Evolutionary conservation across 2,113 vertebrate genomes (phyloP).

Genomic region (Sus scrofa): DNA sequence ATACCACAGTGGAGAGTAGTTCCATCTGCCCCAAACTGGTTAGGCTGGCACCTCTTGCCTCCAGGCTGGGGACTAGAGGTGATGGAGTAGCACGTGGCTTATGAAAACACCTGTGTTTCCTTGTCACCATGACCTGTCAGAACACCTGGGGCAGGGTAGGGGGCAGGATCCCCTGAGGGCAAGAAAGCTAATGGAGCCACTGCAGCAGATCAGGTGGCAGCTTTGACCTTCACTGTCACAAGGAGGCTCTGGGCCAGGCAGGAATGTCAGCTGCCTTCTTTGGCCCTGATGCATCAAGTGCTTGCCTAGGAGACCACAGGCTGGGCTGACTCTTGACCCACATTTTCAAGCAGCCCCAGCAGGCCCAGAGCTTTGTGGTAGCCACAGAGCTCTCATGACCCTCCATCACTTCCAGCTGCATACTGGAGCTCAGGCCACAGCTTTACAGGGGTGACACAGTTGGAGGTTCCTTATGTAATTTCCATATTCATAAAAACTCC

Average conservation of each 20-base stretch:
- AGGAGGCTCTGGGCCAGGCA: constrained; percentile 45
- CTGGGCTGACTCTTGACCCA: neutral
- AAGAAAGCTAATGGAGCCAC: constrained; percentile 47
- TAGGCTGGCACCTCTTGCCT: constrained; percentile 65
- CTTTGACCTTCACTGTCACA: constrained; percentile 70
- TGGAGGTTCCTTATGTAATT: neutral
- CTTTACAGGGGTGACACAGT: neutral
- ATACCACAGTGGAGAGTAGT: neutral
- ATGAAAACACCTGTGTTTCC: constrained; percentile 44
- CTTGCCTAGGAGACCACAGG: constrained; percentile 36
- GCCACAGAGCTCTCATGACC: neutral
- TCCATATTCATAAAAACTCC: constrained; percentile 1
- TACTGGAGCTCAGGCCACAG: neutral
- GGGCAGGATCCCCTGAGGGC: neutral
- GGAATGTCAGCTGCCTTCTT: constrained; percentile 66
- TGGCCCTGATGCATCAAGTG: constrained; percentile 23
- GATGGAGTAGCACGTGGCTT: neutral
- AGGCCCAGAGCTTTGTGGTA: neutral
- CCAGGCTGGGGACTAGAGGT: constrained; percentile 20
- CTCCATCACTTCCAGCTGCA: neutral
- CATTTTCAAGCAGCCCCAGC: constrained; percentile 35
- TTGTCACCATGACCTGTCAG: constrained; percentile 61
- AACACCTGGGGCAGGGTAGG: constrained; percentile 48
- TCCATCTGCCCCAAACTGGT: constrained; percentile 51
- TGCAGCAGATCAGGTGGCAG: constrained; percentile 35